Base-by-base conservation (phyloP, 2,113 vertebrate genomes). In the Ifrita kowaldi region DNA sequence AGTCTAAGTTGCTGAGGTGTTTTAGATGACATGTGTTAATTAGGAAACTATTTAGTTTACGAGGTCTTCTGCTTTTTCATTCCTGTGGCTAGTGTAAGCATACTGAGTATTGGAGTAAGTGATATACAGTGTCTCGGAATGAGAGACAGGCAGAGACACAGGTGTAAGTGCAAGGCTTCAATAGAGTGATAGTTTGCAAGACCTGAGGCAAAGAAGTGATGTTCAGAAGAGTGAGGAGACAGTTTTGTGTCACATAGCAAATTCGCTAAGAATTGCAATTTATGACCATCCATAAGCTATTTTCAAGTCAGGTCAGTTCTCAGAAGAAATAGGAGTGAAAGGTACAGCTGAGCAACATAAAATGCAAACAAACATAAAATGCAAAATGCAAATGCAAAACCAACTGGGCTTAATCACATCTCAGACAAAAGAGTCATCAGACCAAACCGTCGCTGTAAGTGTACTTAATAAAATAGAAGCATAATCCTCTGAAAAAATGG, bases 21-120 rank as follows among this genome's bases (percentile, higher is more conserved):
- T 93, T 86, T 70, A 77, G 71, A 90, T 81, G 62, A 92, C 94
- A 86, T 3, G 5, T 86, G 26, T 84, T 95, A 96, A 95, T 84
- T 83, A 94, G 88, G 79, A 90, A 83, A 47, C 68, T 77, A 19
- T 83, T 93, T 80, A 8, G 18, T 86, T 95, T 86, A 89, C 0
- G 1, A 41, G 26, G 35, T 78, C 80, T 89, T 84, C 71, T 78
- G 56, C 24, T 59, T 84, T 93, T 81, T 69, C 41, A 11, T 89
- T 94, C 84, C 69, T 8, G 22, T 87, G 65, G 80, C 69, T 65
- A 60, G 28, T 81, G 47, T 52, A 84, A 84, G 56, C 64, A 87
- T 7, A 21, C 15, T 4, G 12, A 84, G 41, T 52, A 64, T 44
- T 42, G 57, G 57, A 85, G 49, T 80, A 73, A 81, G 76, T 44